phyloP scores from a whole-genome alignment of 2,113 vertebrate species.

The Arvicanthis niloticus region DNA sequence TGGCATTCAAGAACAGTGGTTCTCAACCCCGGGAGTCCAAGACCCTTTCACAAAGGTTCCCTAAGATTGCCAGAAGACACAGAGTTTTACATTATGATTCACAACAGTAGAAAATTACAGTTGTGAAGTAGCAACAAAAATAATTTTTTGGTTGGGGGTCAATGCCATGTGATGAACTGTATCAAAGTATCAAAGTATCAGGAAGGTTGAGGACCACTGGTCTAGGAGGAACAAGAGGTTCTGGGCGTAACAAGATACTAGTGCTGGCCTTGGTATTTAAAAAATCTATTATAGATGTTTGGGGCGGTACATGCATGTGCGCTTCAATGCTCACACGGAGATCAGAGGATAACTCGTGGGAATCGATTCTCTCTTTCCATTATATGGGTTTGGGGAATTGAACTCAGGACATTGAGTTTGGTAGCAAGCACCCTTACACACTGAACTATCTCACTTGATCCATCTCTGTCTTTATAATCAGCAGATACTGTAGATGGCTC shows the following conservation, averaged over 20 bases:
- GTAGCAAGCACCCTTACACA: not conserved
- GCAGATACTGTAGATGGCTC: not conserved
- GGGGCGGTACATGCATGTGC: not conserved
- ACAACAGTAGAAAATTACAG: not conserved
- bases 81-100: not conserved
- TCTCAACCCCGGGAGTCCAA: not conserved
- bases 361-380: not conserved
- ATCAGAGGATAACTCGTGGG: not conserved
- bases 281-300: not conserved
- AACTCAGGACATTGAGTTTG: not conserved
- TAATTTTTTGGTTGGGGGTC: not conserved
- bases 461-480: not conserved
- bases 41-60: not conserved
- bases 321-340: too few relatives aligned
- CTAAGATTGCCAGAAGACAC: not conserved
- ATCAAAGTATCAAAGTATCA: not conserved
- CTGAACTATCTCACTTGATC: not conserved
- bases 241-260: not conserved
- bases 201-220: not conserved
- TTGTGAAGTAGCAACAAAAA: not conserved
- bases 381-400: not conserved
- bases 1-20: not conserved
- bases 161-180: not conserved
- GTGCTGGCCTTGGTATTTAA: not conserved
- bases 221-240: not conserved